Percentiles rank a stretch among this genome's conserved stretches.
These are phyloP conservation scores for Caradrina kadenii DNA, from an alignment of 2,888 invertebrate genomes.

Conservation along the genomic window DNA sequence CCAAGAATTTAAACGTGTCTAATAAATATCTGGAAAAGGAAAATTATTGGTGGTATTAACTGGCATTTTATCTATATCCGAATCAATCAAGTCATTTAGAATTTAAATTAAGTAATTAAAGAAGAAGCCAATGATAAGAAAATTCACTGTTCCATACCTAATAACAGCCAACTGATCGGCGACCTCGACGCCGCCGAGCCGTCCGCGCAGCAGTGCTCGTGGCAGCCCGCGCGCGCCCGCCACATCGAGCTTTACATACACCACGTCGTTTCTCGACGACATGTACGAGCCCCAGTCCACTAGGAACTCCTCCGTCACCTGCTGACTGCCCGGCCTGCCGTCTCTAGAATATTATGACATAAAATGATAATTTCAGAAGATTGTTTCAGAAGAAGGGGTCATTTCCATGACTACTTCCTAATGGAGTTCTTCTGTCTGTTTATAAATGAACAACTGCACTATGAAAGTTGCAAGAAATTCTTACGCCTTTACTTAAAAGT, in stretches of 20 bases:
- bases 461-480: conserved; percentile 8
- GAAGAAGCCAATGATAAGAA: no score
- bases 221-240: conserved; percentile 96
- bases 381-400: no score
- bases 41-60: neutral
- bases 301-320: conserved; percentile 96
- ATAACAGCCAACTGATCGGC: conserved; percentile 97
- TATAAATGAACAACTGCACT: neutral
- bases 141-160: conserved; percentile 82
- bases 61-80: no score
- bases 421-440: neutral
- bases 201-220: conserved; percentile 94
- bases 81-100: no score
- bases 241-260: conserved; percentile 97
- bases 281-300: conserved; percentile 98
- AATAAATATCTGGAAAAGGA: conserved; percentile 92
- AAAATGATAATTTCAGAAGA: neutral
- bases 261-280: conserved; percentile 97
- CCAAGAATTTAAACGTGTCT: conserved; percentile 95
- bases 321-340: conserved; percentile 97
- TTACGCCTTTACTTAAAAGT: conserved; percentile 9
- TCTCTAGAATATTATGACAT: conserved; percentile 90
- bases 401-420: no score
- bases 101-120: no score
- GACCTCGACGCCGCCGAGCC: conserved; percentile 97